These are phyloP conservation scores for Phyllopteryx taeniolatus DNA, from an alignment of 2,113 vertebrate genomes.

Conservation along the genomic window DNA sequence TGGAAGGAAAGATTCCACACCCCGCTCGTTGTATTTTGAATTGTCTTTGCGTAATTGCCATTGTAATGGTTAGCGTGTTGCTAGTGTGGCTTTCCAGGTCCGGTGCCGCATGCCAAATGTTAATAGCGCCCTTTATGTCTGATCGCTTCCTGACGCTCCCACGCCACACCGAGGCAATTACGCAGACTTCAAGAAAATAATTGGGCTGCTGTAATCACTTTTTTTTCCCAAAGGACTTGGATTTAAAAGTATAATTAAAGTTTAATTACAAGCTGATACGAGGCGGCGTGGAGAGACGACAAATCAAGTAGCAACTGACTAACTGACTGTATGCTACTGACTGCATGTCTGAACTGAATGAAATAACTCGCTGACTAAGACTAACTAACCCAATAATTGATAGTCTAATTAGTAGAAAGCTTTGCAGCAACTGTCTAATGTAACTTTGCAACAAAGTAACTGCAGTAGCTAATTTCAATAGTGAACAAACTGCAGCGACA, in stretches of 20 bases:
- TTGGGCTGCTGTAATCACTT: conserved; percentile 27
- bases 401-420: background rate
- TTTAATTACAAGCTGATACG: conserved; percentile 17
- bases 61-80: conserved; percentile 13
- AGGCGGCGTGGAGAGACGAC: conserved; percentile 2
- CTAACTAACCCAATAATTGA: background rate
- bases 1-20: background rate
- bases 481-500: too few relatives aligned
- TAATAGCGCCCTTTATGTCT: conserved; percentile 16
- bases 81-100: background rate
- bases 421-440: too few relatives aligned
- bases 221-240: conserved; percentile 9
- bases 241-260: conserved; percentile 29
- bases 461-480: background rate
- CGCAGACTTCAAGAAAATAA: conserved; percentile 22
- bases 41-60: background rate
- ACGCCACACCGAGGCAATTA: conserved; percentile 22
- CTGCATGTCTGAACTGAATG: background rate
- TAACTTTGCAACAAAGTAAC: background rate
- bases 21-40: conserved; percentile 1
- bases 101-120: conserved; percentile 17
- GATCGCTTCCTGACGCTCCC: conserved; percentile 22
- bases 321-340: background rate
- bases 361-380: background rate
- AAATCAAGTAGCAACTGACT: conserved; percentile 24